Conservation (phyloP, 2,888 invertebrate species). For the Patella caerulea region DNA sequence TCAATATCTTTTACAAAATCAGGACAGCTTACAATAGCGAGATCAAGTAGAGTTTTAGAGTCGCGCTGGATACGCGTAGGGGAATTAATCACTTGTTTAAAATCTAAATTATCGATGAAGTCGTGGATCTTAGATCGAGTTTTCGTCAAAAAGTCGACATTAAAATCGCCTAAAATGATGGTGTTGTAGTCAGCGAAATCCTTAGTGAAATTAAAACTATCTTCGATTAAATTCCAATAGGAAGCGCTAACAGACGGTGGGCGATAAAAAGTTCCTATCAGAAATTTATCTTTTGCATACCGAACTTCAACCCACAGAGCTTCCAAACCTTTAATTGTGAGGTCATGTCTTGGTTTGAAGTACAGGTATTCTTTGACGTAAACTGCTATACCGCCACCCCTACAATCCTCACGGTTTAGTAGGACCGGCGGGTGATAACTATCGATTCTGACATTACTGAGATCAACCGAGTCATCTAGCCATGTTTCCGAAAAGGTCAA, state of each 20-base stretch:
- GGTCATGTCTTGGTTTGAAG: constrained; percentile 7
- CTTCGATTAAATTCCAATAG: not conserved
- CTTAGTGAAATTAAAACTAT: constrained; percentile 1
- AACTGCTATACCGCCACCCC: not conserved
- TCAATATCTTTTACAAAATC: not conserved
- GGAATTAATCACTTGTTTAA: not conserved
- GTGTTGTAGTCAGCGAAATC: not conserved
- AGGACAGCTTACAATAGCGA: constrained; percentile 4
- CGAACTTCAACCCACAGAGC: not conserved
- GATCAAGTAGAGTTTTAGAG: not conserved
- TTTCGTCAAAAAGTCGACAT: not conserved
- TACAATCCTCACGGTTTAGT: not conserved
- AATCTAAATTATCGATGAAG: not conserved
- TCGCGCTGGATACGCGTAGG: not conserved
- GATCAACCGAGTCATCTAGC: not conserved
- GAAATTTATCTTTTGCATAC: not conserved
- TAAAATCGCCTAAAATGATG: constrained; percentile 1
- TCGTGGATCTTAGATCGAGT: not conserved
- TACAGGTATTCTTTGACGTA: not conserved
- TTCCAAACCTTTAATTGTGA: not conserved
- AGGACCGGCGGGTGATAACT: not conserved
- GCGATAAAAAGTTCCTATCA: not conserved
- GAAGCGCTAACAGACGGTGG: not conserved
- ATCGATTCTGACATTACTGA: not conserved
- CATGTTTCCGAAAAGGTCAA: constrained; percentile 8